Conservation (phyloP, 2,888 invertebrate species). For the Macrophya annulata region DNA sequence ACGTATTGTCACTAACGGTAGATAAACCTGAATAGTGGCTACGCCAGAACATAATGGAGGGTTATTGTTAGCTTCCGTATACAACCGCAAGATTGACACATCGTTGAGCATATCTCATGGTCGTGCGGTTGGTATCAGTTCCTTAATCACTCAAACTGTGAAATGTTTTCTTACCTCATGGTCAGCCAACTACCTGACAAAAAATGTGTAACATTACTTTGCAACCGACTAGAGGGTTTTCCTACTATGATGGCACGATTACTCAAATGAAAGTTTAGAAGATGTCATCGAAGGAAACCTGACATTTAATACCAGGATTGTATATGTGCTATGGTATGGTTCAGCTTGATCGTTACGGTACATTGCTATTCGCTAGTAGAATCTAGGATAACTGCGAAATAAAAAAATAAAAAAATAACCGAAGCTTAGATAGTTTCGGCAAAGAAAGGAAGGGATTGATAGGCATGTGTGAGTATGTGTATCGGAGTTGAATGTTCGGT, state of each 20-base stretch:
- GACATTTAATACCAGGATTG: not conserved
- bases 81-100: conserved; percentile 7
- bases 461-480: not conserved
- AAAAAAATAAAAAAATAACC: conserved; percentile 20
- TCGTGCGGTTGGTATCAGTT: not conserved
- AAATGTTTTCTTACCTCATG: not conserved
- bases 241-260: not conserved
- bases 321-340: not conserved
- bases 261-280: not conserved
- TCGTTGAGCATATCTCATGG: conserved; percentile 9
- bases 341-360: not conserved
- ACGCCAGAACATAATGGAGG: conserved; percentile 27
- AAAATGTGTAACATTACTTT: not conserved
- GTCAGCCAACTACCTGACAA: not conserved
- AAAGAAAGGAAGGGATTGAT: not conserved
- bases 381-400: not conserved
- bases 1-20: conserved; percentile 31
- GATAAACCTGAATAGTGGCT: conserved; percentile 38
- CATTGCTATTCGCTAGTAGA: not conserved
- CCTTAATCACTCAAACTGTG: conserved; percentile 24
- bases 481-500: conserved; percentile 5
- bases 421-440: conserved; percentile 11
- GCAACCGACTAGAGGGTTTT: not conserved
- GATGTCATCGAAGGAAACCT: not conserved
- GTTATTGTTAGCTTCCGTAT: conserved; percentile 35